Evolutionary conservation across 1,140 invertebrate species (phyloP).

Genomic region (Cryptotermes secundus): DNA sequence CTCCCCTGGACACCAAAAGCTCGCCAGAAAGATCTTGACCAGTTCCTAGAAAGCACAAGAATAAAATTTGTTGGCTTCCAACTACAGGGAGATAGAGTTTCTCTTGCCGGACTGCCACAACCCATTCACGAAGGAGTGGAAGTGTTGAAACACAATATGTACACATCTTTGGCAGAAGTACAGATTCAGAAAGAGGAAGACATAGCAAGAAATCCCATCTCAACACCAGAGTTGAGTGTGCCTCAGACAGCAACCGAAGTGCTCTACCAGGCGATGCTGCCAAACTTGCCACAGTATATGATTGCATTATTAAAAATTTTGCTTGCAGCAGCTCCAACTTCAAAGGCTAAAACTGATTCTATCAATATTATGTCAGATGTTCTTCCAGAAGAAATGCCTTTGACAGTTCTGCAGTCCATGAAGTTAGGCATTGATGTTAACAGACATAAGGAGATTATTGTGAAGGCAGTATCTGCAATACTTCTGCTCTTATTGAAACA

Average conservation of each 20-base stretch:
- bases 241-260: constrained; percentile 80
- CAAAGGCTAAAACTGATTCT: constrained; percentile 96
- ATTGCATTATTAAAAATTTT: constrained; percentile 96
- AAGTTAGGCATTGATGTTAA: constrained; percentile 97
- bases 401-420: constrained; percentile 95
- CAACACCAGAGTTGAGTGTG: constrained; percentile 66
- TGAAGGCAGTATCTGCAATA: constrained; percentile 96
- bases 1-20: constrained; percentile 97
- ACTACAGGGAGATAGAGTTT: constrained; percentile 78
- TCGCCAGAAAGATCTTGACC: constrained; percentile 88
- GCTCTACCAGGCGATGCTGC: constrained; percentile 87
- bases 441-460: constrained; percentile 98
- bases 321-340: constrained; percentile 94
- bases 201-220: constrained; percentile 69
- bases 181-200: constrained; percentile 83
- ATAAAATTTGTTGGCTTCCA: constrained; percentile 95
- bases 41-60: constrained; percentile 86
- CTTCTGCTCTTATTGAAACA: constrained; percentile 93
- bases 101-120: constrained; percentile 87
- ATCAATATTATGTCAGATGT: constrained; percentile 98
- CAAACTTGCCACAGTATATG: constrained; percentile 94
- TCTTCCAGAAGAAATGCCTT: constrained; percentile 94
- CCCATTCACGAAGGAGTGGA: constrained; percentile 94
- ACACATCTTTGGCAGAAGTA: constrained; percentile 77
- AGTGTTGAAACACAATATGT: constrained; percentile 85